Base-by-base conservation (phyloP, 92 coral and sea anemone genomes). In the Palythoa heliodiscus region DNA sequence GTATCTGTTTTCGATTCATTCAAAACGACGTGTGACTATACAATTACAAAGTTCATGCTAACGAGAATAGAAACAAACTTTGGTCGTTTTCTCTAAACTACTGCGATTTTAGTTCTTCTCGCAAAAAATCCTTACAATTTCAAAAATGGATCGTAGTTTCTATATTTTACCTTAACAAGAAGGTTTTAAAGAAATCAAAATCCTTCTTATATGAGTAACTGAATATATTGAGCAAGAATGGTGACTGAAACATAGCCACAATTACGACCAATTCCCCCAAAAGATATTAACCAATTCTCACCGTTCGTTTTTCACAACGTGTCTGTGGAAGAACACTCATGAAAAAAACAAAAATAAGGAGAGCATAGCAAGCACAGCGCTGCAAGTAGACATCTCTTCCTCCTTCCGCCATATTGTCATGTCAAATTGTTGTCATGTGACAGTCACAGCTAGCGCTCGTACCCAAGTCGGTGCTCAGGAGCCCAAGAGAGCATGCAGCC, bases 391-490 rank as follows among this genome's bases (percentile, higher is more conserved):
- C 19, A 15, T 43, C 4, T 43, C 11, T 14, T 25, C 48, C n/a
- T 9, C 68, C 7, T 22, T 76, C 66, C 68, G 48, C 81, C 81
- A 76, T 76, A 39, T 76, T 76, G 66, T 52, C 67, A 76, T 76
- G 67, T 76, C 81, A 53, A 37, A 54, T 9, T 20, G n/a, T 3
- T 52, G n/a, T 76, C 81, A 76, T 76, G 81, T 76, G 81, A 76
- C 22, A 48, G 58, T 74, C 60, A 48, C 61, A 50, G 22, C 17
- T 58, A 50, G 35, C 35, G 23, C 81, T 76, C 81, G 47, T 76
- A 52, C 81, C 47, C 81, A 76, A 64, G 47, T 48, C 73, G 6
- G 73, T 10, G 43, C 15, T 23, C 71, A 6, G 71, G 24, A 22
- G 11, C 19, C 37, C 5, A 19, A 0, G 71, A 19, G 50, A 43